Percentiles rank a stretch among this genome's conserved stretches.
Evolutionary conservation across 2,888 invertebrate genomes (phyloP).

Genomic region (Yponomeuta cagnagella): DNA sequence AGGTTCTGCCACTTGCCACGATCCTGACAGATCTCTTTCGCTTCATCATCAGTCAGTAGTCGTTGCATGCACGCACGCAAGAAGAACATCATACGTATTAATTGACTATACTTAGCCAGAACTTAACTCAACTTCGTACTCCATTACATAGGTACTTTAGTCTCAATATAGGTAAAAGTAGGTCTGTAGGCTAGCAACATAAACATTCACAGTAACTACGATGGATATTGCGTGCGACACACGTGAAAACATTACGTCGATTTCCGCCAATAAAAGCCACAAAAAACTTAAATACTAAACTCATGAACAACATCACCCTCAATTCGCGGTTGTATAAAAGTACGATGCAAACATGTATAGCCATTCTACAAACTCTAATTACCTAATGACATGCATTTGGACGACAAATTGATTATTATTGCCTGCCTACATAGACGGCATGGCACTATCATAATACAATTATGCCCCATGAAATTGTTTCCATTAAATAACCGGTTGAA

Average conservation of each 20-base stretch:
- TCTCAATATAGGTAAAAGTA: not conserved
- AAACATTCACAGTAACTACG: not conserved
- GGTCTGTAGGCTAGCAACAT: not conserved
- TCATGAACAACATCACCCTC: not conserved
- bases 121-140: no score
- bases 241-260: conserved; percentile 1
- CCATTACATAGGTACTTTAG: no score
- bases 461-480: conserved; percentile 5
- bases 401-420: conserved; percentile 11
- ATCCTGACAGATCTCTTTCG: no score
- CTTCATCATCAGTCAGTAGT: no score
- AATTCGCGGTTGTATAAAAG: not conserved
- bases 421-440: conserved; percentile 7
- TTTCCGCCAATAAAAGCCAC: not conserved
- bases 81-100: no score
- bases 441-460: conserved; percentile 11
- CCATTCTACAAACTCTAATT: conserved; percentile 8
- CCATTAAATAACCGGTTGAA: conserved; percentile 31
- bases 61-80: no score
- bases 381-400: conserved; percentile 10
- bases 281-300: not conserved
- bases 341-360: not conserved
- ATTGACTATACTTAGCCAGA: no score
- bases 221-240: not conserved
- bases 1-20: no score